These are phyloP conservation scores for Poecilia gillii DNA, from an alignment of 2,797 vertebrate genomes.

Conservation along the genomic window DNA sequence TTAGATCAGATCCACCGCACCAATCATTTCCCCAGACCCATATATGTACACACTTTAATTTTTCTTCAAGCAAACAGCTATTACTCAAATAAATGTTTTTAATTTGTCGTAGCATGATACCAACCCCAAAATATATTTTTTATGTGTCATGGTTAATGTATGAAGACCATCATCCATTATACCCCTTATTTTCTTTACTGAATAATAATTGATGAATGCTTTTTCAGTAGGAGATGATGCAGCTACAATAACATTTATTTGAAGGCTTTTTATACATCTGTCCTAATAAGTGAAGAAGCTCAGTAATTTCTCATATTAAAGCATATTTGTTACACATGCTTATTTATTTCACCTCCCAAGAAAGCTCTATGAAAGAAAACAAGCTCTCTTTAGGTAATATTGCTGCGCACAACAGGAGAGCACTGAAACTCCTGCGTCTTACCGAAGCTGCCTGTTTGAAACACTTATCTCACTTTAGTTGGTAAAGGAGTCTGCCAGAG, in stretches of 20 bases:
- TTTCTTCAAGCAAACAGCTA: slow-evolving; percentile 55
- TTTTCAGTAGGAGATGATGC: neutral
- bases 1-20: slow-evolving; percentile 41
- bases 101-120: neutral
- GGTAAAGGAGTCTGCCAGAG: neutral
- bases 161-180: no score
- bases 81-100: slow-evolving; percentile 38
- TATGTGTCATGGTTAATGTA: no score
- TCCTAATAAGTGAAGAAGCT: neutral
- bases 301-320: neutral
- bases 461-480: neutral
- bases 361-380: neutral
- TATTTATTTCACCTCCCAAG: neutral
- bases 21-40: slow-evolving; percentile 31
- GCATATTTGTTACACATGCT: neutral
- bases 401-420: neutral
- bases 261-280: neutral
- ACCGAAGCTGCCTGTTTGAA: neutral
- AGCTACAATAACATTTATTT: no score
- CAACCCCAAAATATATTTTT: neutral
- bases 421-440: neutral
- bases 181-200: neutral
- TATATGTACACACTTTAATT: slow-evolving; percentile 52
- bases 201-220: neutral
- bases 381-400: neutral